phyloP scores from a whole-genome alignment of 2,797 vertebrate genomes.

The Sylvilagus floridanus region DNA sequence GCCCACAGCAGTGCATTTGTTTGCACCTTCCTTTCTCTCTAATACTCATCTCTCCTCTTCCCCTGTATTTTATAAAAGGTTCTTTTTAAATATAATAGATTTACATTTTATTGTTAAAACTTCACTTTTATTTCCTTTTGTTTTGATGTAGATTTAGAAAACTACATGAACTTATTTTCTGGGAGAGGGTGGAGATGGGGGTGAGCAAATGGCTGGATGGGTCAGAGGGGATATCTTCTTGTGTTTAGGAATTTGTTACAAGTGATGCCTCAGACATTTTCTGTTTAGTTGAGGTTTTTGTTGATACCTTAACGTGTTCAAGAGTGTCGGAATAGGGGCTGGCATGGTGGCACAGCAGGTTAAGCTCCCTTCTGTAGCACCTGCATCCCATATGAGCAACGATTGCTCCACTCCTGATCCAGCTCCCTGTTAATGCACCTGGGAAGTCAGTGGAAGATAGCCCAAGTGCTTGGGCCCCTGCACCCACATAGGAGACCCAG shows the following conservation, averaged over 20 bases:
- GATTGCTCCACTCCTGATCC: too few relatives aligned
- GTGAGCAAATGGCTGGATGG: neutral
- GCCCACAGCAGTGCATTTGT: conserved; percentile 77
- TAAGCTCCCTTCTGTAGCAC: too few relatives aligned
- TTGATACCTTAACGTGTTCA: neutral
- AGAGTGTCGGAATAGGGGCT: neutral
- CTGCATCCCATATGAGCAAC: too few relatives aligned
- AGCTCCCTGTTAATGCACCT: too few relatives aligned
- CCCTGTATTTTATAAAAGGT: conserved; percentile 43
- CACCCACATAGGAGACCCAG: too few relatives aligned
- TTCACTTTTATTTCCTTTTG: conserved; percentile 58
- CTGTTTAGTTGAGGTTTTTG: conserved; percentile 9
- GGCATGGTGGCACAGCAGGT: too few relatives aligned
- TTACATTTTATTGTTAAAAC: conserved; percentile 52
- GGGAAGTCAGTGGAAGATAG: too few relatives aligned
- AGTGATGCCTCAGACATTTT: neutral
- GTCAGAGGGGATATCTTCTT: neutral
- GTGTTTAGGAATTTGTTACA: neutral
- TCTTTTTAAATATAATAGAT: conserved; percentile 67
- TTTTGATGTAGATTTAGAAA: neutral
- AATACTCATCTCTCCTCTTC: conserved; percentile 66
- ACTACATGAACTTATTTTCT: neutral
- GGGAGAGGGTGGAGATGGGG: neutral
- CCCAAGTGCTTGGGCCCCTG: too few relatives aligned
- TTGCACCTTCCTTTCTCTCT: conserved; percentile 81